A percentile compares a stretch with the other conserved stretches of the same genome.
Evolutionary conservation across 2,888 invertebrate genomes (phyloP).

Genomic region (Melinaea menophilus): DNA sequence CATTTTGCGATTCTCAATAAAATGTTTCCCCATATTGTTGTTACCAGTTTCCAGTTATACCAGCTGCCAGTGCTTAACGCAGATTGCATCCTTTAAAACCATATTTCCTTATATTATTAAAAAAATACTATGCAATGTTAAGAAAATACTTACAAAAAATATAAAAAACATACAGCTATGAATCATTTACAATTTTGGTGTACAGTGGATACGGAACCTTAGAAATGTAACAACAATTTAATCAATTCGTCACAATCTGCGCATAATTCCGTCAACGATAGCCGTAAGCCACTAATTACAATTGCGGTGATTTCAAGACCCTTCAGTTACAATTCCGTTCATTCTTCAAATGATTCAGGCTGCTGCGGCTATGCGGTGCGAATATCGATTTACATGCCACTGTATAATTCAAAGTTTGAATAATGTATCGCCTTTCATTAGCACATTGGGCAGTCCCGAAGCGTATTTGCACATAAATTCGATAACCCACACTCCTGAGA

Average conservation of each 20-base stretch:
- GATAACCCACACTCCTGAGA: conserved; percentile 68
- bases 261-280: conserved; percentile 27
- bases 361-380: conserved; percentile 73
- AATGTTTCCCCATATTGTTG: conserved; percentile 37
- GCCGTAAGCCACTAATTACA: conserved; percentile 33
- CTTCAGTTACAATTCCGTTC: conserved; percentile 45
- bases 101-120: neutral
- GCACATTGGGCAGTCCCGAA: conserved; percentile 73
- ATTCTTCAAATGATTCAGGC: conserved; percentile 57
- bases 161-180: neutral
- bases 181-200: neutral
- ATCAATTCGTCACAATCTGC: conserved; percentile 28
- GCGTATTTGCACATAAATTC: conserved; percentile 77
- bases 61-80: conserved; percentile 30
- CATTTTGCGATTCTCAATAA: conserved; percentile 40
- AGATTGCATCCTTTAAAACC: conserved; percentile 26
- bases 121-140: too few relatives aligned
- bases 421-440: conserved; percentile 78
- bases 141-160: neutral
- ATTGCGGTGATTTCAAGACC: conserved; percentile 36
- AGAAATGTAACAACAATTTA: conserved; percentile 27
- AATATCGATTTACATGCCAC: conserved; percentile 77
- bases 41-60: conserved; percentile 29
- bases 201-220: conserved; percentile 10
- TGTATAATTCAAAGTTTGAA: conserved; percentile 77